Evolutionary conservation across 1,140 invertebrate species (phyloP).

Genomic region (Leptinotarsa undecemlineata): DNA sequence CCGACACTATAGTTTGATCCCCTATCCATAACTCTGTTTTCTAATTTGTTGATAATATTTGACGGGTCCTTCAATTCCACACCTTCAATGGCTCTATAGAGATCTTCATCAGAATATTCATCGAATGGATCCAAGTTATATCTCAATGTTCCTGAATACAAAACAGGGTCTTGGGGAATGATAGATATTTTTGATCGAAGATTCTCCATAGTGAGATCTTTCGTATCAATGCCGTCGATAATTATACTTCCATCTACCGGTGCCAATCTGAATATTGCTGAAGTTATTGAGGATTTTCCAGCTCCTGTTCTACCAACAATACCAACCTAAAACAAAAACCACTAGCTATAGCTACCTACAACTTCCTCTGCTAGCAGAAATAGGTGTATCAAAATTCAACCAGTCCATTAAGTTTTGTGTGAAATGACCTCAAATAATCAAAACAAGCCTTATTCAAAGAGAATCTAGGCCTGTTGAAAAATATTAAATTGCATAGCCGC

Average conservation of each 20-base stretch:
- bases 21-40: conserved; percentile 63
- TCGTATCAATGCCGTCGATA: conserved; percentile 73
- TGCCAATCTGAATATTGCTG: conserved; percentile 72
- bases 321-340: conserved; percentile 58
- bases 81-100: conserved; percentile 69
- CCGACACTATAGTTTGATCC: conserved; percentile 74
- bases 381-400: too few relatives aligned
- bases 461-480: too few relatives aligned
- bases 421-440: too few relatives aligned
- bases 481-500: too few relatives aligned
- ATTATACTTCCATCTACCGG: conserved; percentile 68
- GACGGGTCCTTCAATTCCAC: conserved; percentile 60
- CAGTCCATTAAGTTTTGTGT: too few relatives aligned
- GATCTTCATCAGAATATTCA: conserved; percentile 64
- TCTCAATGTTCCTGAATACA: conserved; percentile 78
- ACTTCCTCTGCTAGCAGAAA: too few relatives aligned
- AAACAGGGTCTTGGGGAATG: conserved; percentile 82
- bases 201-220: conserved; percentile 66
- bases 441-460: too few relatives aligned
- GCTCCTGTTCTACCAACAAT: conserved; percentile 79
- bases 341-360: not conserved
- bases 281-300: conserved; percentile 81
- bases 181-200: conserved; percentile 77
- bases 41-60: conserved; percentile 58
- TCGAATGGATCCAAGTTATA: conserved; percentile 87